Evolutionary conservation across 2,888 invertebrate genomes (phyloP).

Genomic region (Mycogona germanica): DNA sequence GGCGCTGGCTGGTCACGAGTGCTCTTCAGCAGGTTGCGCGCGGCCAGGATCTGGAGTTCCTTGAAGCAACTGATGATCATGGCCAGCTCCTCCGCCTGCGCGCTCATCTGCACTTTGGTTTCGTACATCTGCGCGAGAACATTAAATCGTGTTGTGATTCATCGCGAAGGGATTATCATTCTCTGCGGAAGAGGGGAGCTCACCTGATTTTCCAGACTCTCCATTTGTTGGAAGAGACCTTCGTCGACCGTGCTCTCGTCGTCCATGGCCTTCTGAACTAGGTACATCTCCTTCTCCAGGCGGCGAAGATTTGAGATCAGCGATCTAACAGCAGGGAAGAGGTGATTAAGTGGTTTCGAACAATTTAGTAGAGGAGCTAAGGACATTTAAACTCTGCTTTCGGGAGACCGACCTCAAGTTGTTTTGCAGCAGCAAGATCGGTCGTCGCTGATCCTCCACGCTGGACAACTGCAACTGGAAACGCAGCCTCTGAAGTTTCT

Average conservation of each 20-base stretch:
- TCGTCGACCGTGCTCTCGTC: slow-evolving; percentile 45
- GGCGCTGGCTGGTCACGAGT: slow-evolving; percentile 42
- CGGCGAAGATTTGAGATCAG: slow-evolving; percentile 68
- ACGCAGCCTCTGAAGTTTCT: slow-evolving; percentile 78
- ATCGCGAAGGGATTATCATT: neutral
- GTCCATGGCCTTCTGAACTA: slow-evolving; percentile 60
- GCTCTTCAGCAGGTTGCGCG: slow-evolving; percentile 43
- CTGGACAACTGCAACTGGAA: slow-evolving; percentile 87
- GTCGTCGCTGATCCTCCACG: slow-evolving; percentile 79
- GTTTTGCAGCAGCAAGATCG: slow-evolving; percentile 84
- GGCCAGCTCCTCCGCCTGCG: slow-evolving; percentile 83
- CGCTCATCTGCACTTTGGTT: slow-evolving; percentile 76
- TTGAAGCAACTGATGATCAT: slow-evolving; percentile 91
- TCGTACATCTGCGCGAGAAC: slow-evolving; percentile 52
- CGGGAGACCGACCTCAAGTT: slow-evolving; percentile 40
- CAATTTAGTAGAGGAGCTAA: too few relatives aligned
- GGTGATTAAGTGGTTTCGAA: neutral
- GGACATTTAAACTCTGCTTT: neutral
- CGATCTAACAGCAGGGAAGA: slow-evolving; percentile 27
- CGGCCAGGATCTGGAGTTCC: slow-evolving; percentile 52
- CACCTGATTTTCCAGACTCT: slow-evolving; percentile 56
- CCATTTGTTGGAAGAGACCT: slow-evolving; percentile 49
- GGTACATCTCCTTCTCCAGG: slow-evolving; percentile 78
- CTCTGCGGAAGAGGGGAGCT: neutral
- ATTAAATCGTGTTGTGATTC: neutral